Evolutionary conservation across 2,888 invertebrate genomes (phyloP), one percentile per base, ranked within the genome.

Genomic region (Notodonta ziczac): DNA sequence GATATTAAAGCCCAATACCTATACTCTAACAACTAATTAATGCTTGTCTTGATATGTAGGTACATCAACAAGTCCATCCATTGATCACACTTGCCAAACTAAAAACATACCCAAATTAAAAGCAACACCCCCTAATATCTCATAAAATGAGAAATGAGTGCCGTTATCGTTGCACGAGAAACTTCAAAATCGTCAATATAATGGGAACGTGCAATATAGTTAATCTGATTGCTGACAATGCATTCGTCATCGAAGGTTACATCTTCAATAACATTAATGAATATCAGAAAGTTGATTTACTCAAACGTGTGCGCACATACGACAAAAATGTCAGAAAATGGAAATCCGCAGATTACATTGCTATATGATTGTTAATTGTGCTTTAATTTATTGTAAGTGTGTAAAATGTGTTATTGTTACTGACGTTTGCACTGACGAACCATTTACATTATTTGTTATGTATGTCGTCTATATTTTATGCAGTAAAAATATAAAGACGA

Each of bases 321-420:
- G 62, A 70, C 24, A 56, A 92, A 89, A 84, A 93, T 93, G 93
- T 73, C 83, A 73, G 73, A 91, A 90, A 88, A 93, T 93, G 93
- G 89, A 88, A 85, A 84, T 87, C 78, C 76, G 78, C 66, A 75
- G 73, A 74, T 83, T 82, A 80, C 78, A 80, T 69, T 82, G 70
- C 76, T 86, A 73, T 71, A 59, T 87, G 66, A 71, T 85, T 69
- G 75, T 88, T 88, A 87, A 82, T 78, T 88, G 80, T 81, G 76
- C 78, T 63, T 39, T 87, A 59, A 71, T 86, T 61, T 63, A 64
- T 40, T 71, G 78, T 76, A 78, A 70, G 76, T 85, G 83, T 78
- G 12, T 42, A 42, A 44, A 55, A 40, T 44, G 51, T 53, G 16
- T 6, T 16, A 24, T 53, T 53, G 24, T 24, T 24, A 24, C 24